phyloP scores from a whole-genome alignment of 2,113 vertebrate genomes.

The Percina caprodes region DNA sequence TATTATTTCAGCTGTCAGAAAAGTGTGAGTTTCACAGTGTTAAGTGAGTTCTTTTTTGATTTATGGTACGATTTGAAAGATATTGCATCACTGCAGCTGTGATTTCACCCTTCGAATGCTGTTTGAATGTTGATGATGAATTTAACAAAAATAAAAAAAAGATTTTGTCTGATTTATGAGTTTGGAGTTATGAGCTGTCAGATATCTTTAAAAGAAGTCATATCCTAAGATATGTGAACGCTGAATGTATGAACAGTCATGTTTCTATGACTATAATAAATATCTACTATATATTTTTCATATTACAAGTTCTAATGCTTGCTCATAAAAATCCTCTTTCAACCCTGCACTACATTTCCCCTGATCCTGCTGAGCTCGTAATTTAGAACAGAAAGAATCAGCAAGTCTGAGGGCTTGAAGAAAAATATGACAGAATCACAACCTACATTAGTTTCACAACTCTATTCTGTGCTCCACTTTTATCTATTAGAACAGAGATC shows the following conservation, averaged over 20 bases:
- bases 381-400: constrained; percentile 5
- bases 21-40: background rate
- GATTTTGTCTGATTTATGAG: constrained; percentile 10
- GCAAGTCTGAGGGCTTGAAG: background rate
- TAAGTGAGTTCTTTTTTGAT: background rate
- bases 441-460: background rate
- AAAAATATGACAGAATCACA: background rate
- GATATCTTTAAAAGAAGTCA: background rate
- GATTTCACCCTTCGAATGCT: background rate
- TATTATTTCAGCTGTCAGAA: background rate
- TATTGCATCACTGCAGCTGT: background rate
- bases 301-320: constrained; percentile 13
- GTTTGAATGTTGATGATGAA: background rate
- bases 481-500: background rate
- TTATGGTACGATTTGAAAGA: background rate
- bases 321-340: constrained; percentile 34
- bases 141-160: background rate
- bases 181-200: constrained; percentile 11
- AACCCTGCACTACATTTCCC: background rate
- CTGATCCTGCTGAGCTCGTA: constrained; percentile 15
- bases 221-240: background rate
- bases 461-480: background rate
- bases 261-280: constrained; percentile 10
- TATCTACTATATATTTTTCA: constrained; percentile 9
- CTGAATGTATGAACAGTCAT: background rate